These are phyloP conservation scores for Rafetus swinhoei DNA, from an alignment of 2,113 vertebrate genomes.

Conservation along the genomic window DNA sequence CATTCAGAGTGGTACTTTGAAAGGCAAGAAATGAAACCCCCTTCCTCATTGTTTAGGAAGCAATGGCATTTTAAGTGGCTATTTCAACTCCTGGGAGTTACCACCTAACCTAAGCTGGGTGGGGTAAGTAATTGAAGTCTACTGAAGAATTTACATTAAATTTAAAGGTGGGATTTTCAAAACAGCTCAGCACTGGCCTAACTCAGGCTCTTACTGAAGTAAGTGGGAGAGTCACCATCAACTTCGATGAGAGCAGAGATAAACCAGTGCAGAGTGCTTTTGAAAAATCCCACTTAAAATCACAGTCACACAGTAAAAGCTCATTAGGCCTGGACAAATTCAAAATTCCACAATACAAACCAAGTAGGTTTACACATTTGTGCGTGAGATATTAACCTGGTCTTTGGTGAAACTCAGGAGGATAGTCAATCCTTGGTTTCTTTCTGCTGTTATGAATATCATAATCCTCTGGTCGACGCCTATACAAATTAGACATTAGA, in stretches of 20 bases:
- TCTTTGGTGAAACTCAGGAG: conserved; percentile 96
- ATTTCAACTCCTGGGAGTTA: background rate
- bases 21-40: background rate
- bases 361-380: conserved; percentile 50
- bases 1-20: background rate
- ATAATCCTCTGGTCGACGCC: conserved; percentile 98
- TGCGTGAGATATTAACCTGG: conserved; percentile 92
- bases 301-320: background rate
- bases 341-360: conserved; percentile 8
- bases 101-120: background rate
- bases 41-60: background rate
- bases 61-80: background rate
- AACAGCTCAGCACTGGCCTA: background rate
- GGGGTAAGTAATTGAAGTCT: background rate
- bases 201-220: background rate
- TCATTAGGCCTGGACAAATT: background rate
- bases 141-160: background rate
- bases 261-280: background rate
- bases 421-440: conserved; percentile 95
- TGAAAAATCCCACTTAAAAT: background rate
- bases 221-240: background rate
- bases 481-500: conserved; percentile 93
- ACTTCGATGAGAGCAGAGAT: background rate
- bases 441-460: conserved; percentile 99
- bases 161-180: background rate